Base-by-base conservation (phyloP, 2,113 vertebrate species). In the Xenotilapia longispinis region DNA sequence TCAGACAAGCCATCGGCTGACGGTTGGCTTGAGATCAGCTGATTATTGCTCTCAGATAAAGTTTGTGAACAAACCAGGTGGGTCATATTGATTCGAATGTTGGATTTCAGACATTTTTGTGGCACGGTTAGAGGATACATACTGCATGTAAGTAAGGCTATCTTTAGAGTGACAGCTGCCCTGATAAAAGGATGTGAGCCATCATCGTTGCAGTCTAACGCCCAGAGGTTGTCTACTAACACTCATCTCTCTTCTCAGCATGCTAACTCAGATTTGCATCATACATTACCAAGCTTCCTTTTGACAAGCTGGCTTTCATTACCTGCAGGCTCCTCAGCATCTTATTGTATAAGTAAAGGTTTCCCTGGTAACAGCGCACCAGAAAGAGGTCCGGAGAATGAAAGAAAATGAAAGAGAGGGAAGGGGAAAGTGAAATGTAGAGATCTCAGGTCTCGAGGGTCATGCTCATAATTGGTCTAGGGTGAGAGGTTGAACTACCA, bases 401-500 rank as follows among this genome's bases (percentile, higher is more conserved):
- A 84, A 57, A 65, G 21, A 80, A 57, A 38, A 70, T 9, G 21
- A 83, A 63, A 80, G 45, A 53, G 17, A 15, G 28, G 26, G 19
- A 26, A 54, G 70, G n/a, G 49, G 13, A 58, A 47, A 78, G 83
- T 84, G 81, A 75, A 90, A 88, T 75, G 75, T 31, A 60, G 78
- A 92, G 92, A 85, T 86, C 80, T 90, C 84, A 68, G 86, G 90
- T 93, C 88, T 92, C 83, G 2, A 6, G 89, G 92, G 92, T 93
- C 93, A 82, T 21, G 53, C 89, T 86, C 70, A 63, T 96, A 96
- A 96, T 95, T 95, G 94, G 91, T 90, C 88, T n/a, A 60, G 86
- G 87, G 83, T 81, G 82, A 90, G 88, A 87, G 89, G 88, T 87
- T 85, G 58, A 80, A 47, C 55, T 45, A 51, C 45, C 38, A 31